A percentile compares a stretch with the other conserved stretches of the same genome.
Conservation (phyloP, 1,140 invertebrate genomes). For the Orchesella cincta region DNA sequence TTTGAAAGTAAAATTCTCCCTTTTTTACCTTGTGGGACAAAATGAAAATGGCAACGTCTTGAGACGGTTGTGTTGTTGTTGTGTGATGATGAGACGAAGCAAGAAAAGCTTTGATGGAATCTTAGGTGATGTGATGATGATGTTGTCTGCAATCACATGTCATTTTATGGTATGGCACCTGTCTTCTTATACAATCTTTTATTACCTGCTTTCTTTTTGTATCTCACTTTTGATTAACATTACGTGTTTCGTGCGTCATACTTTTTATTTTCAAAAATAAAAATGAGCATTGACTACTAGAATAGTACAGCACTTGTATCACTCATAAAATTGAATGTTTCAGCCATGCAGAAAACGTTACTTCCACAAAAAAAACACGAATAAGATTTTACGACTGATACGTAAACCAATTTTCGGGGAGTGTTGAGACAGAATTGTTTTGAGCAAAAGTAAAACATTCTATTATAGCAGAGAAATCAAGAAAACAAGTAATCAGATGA, state of each 20-base stretch:
- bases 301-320: too few relatives aligned
- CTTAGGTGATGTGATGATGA: neutral
- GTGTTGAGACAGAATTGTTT: too few relatives aligned
- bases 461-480: too few relatives aligned
- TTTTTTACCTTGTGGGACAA: neutral
- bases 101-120: neutral
- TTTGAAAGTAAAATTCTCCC: constrained; percentile 4
- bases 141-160: neutral
- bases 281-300: too few relatives aligned
- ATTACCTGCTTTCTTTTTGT: neutral
- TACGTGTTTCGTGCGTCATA: neutral
- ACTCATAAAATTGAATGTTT: too few relatives aligned
- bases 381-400: too few relatives aligned
- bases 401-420: too few relatives aligned
- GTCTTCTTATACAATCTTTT: neutral
- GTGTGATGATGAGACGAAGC: neutral
- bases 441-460: too few relatives aligned
- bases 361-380: too few relatives aligned
- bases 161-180: neutral
- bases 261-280: too few relatives aligned
- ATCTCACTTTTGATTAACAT: neutral
- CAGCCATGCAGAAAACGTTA: too few relatives aligned
- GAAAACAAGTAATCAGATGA: too few relatives aligned
- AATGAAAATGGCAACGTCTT: neutral
- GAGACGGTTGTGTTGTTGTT: neutral